Base-by-base conservation (phyloP, 2,888 invertebrate genomes). In the Perizoma affinitatum region DNA sequence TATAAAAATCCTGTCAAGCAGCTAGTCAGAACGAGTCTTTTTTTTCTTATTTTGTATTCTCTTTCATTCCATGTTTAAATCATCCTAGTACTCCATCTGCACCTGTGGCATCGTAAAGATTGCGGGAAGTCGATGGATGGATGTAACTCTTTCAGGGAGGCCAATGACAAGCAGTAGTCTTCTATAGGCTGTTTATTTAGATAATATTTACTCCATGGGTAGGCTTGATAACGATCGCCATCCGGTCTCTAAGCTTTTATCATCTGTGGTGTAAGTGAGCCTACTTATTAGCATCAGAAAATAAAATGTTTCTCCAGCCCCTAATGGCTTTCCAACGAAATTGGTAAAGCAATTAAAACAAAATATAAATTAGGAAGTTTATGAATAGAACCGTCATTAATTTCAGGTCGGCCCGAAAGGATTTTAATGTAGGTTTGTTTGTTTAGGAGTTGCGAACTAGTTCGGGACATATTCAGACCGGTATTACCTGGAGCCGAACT, bases 351-450 rank as follows among this genome's bases (percentile, higher is more conserved):
- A 76, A 79, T 79, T 78, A 78, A 76, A 79, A 76, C 77, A 71
- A 74, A 78, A 78, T 79, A 77, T 73, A 77, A 78, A 79, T 77
- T 77, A 75, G 68, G 64, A 68, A 72, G 72, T 77, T 77, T 76
- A 76, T 78, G 75, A 80, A 78, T 78, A 71, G 73, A 64, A 66
- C 71, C 69, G 69, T 73, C 75, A 80, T 80, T 80, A 80, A 78
- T 77, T 79, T 73, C 69, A 69, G 72, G 75, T 72, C 66, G 67
- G 74, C 73, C 77, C 69, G 69, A 79, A 79, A 76, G 78, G 76
- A 79, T 79, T 79, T 78, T 74, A 78, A 74, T 74, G 73, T 75
- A 75, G 76, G 74, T 73, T 61, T 67, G 73, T 69, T 77, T 78
- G 74, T 78, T 78, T 73, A 74, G 74, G 78, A 73, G 79, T 80